These are phyloP conservation scores for Ditula angustiorana DNA, from an alignment of 2,888 invertebrate genomes.

Conservation along the genomic window DNA sequence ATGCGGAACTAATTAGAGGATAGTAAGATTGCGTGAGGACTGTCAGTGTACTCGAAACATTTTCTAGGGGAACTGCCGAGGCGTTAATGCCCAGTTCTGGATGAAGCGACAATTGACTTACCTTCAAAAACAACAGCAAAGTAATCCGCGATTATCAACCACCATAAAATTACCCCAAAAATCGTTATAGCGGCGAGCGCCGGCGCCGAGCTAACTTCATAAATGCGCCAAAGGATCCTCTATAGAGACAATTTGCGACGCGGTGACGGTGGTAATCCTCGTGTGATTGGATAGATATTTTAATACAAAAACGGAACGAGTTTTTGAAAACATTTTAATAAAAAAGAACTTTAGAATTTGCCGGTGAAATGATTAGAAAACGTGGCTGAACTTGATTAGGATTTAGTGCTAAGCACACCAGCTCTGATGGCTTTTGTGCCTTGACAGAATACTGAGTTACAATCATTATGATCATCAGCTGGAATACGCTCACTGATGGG, in stretches of 20 bases:
- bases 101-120: background rate
- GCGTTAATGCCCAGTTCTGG: too few species aligned
- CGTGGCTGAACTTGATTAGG: too few species aligned
- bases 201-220: conserved; percentile 19
- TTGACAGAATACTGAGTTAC: too few species aligned
- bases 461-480: too few species aligned
- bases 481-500: too few species aligned
- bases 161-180: conserved; percentile 22
- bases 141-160: background rate
- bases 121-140: background rate
- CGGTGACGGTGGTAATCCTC: conserved; percentile 13
- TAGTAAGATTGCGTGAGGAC: too few species aligned
- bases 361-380: background rate
- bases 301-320: conserved; percentile 12
- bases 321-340: background rate
- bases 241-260: conserved; percentile 8
- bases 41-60: too few species aligned
- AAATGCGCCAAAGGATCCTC: conserved; percentile 19
- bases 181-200: background rate
- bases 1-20: too few species aligned
- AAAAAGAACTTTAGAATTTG: background rate
- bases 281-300: conserved; percentile 15
- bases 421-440: too few species aligned
- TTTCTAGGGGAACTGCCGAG: too few species aligned
- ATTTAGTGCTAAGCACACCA: too few species aligned